Conservation (phyloP, 2,888 invertebrate genomes). For the Nomada ruficornis region DNA sequence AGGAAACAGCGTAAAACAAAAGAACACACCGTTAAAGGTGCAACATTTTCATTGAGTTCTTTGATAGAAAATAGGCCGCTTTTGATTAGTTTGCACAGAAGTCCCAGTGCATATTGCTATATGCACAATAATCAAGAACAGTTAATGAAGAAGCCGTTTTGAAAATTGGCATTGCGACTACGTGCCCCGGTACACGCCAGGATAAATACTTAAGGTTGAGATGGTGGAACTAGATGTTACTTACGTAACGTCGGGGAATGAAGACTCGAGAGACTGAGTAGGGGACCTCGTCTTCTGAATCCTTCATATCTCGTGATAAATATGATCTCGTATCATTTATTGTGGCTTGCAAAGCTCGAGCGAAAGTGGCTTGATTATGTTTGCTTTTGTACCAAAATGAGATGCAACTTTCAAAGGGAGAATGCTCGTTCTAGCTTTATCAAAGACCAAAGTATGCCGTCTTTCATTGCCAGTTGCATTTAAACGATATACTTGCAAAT, state of each 20-base stretch:
- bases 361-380: slow-evolving; percentile 67
- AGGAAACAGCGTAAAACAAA: neutral
- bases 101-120: neutral
- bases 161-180: slow-evolving; percentile 46
- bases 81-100: slow-evolving; percentile 30
- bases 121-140: slow-evolving; percentile 15
- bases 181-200: slow-evolving; percentile 20
- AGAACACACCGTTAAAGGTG: neutral
- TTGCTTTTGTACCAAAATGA: slow-evolving; percentile 69
- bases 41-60: neutral
- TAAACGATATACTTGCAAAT: slow-evolving; percentile 38
- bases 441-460: slow-evolving; percentile 15
- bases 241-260: slow-evolving; percentile 34
- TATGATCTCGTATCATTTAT: slow-evolving; percentile 72
- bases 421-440: slow-evolving; percentile 40
- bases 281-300: slow-evolving; percentile 60
- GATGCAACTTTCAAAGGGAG: slow-evolving; percentile 50
- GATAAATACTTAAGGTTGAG: slow-evolving; percentile 65
- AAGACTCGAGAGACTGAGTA: slow-evolving; percentile 31
- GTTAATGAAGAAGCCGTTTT: slow-evolving; percentile 61
- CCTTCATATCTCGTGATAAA: slow-evolving; percentile 72
- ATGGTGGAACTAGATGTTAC: slow-evolving; percentile 52
- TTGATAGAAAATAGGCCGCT: slow-evolving; percentile 1
- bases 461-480: slow-evolving; percentile 10
- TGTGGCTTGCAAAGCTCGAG: slow-evolving; percentile 62